Percentiles rank a stretch among this genome's conserved stretches.
Evolutionary conservation across 1,140 invertebrate genomes (phyloP).

Genomic region (Meteorus sp.): DNA sequence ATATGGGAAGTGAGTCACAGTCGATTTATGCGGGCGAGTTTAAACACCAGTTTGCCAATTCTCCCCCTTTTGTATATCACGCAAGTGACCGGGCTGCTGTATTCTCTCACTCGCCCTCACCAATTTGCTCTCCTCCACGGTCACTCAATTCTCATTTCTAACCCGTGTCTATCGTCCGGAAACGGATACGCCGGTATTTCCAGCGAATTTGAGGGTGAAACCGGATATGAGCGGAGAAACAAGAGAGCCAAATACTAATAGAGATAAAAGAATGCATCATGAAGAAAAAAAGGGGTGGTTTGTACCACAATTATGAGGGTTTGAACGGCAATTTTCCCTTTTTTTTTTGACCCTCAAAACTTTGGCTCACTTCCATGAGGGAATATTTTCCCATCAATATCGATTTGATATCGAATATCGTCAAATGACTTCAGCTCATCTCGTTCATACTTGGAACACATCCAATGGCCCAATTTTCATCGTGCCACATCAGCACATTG

Average conservation of each 20-base stretch:
- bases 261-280: no score
- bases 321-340: no score
- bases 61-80: slow-evolving; percentile 19
- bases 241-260: not conserved
- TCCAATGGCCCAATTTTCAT: slow-evolving; percentile 1
- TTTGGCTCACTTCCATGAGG: not conserved
- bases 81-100: not conserved
- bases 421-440: not conserved
- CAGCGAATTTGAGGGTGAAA: slow-evolving; percentile 19
- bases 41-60: slow-evolving; percentile 16
- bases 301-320: no score
- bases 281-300: no score
- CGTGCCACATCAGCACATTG: not conserved
- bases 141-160: no score
- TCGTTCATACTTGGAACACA: slow-evolving; percentile 6
- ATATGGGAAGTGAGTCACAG: slow-evolving; percentile 20
- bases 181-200: slow-evolving; percentile 12
- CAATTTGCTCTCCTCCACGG: no score
- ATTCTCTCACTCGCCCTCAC: no score
- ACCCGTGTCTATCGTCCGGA: slow-evolving; percentile 20
- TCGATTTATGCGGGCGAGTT: slow-evolving; percentile 16
- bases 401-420: no score
- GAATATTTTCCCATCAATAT: not conserved
- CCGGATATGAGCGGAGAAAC: slow-evolving; percentile 5
- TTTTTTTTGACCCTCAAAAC: no score